Base-by-base conservation (phyloP, 2,888 invertebrate species). In the Calliphora vomitoria region DNA sequence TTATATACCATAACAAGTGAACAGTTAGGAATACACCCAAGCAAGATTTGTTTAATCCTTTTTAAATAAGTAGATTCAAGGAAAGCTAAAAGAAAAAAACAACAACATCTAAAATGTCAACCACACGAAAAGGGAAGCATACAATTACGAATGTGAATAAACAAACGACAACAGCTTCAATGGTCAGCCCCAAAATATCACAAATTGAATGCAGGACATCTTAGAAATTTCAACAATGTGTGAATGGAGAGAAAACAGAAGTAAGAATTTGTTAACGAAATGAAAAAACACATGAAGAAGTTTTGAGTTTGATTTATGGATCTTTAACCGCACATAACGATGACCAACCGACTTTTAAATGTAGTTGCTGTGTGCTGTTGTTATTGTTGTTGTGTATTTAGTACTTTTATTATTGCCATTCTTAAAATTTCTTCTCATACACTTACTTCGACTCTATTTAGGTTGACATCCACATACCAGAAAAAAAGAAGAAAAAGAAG, bases 291-390 rank as follows among this genome's bases (percentile, higher is more conserved):
- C 89, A 88, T 50, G 82, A 75, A 85, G 85, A 71, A 87, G 75
- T 85, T 78, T 64, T 79, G 58, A 58, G 66, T 92, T 93, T 93
- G 93, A 93, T 93, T 93, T 93, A 93, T 93, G 93, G 93, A 91
- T 91, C 90, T 93, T 93, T 93, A 92, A 93, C 93, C 93, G 89
- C 93, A 93, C 90, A 90, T 75, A 79, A 85, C 82, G 82, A 82
- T 85, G 85, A 79, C 82, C 87, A 87, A 82, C 79, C 64, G 85
- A 87, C 85, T 87, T 85, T 85, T 82, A 85, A 85, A 79, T 85
- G 74, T 78, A 55, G 41, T 47, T 76, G 38, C 4, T 82, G 76
- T 50, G 44, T 78, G 60, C 53, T 20, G 44, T 53, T 58, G 41
- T 53, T 68, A 4, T 53, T 88, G 25, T 80, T 88, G 35, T 80